Evolutionary conservation across 1,140 invertebrate species (phyloP), one percentile per base, ranked within the genome.

Genomic region (Drosophila ogumai): DNA sequence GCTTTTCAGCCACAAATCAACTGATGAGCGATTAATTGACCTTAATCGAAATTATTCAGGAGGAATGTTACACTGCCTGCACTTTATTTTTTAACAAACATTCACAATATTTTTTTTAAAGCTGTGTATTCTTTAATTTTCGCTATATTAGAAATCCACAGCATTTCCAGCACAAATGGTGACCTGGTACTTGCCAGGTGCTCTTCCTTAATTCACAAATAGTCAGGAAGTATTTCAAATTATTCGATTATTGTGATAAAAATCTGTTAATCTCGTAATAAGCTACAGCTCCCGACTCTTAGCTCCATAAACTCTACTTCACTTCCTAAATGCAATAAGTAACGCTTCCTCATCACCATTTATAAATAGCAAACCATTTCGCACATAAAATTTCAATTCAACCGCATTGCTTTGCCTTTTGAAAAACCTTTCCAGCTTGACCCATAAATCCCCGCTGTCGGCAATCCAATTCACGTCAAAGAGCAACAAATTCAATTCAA

Each of bases 91-190:
- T 15, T 3, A 31, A 36, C 32, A 10, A 47, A 5, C 13, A n/a
- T 22, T 13, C 6, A 8, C 3, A 46, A 9, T 1, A 12, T 12
- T 28, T 49, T 28, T 28, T 28, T 28, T 28, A 28, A 28, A 5
- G 25, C 6, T 28, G 3, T 28, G 25, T 28, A 28, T 32, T 78
- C 68, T 63, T 86, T 79, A n/a, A 72, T 55, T 47, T 28, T 31
- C 7, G 54, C 46, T 9, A 75, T 50, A 19, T 47, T 82, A 22
- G 79, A 86, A 10, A 65, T 60, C 75, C 79, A 86, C 0, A 78
- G 31, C 79, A 86, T 75, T 13, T 86, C 59, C 75, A 86, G 79
- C 0, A 75, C 59, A 43, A 79, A 82, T 36, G 7, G 58, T 63
- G 22, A 88, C 19, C 64, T 71, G 66, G 47, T 61, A 77, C 8